Base-by-base conservation (phyloP, 2,797 vertebrate genomes). In the Tapera naevia region DNA sequence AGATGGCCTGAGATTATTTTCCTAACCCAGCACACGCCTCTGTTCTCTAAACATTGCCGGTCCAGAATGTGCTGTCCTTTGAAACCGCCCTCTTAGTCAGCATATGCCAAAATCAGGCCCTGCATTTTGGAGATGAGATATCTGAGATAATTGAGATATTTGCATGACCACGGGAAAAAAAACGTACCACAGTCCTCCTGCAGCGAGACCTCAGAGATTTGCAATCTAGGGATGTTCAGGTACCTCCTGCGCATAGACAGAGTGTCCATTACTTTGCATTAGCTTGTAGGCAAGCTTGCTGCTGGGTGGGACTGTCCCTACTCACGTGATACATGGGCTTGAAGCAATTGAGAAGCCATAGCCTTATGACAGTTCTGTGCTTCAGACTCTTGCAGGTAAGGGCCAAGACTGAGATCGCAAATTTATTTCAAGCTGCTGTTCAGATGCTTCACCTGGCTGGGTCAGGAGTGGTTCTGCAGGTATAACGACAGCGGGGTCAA, bases 401-500 rank as follows among this genome's bases (percentile, higher is more conserved):
- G 41, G 51, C 50, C 0, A 0, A 64, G 60, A 41, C 65, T 75
- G 73, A 82, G 75, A 72, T 82, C 33, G 87, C 89, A 46, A 33
- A 2, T 80, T 92, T 25, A 56, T 82, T 84, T 91, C 76, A 66
- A 56, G 85, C n/a, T 94, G 73, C 66, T 74, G 39, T 72, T 83
- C 81, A 35, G 37, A 17, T 58, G n/a, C 54, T 91, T 95, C 54
- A 45, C 48, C 39, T 2, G 0, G 11, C 28, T 2, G 5, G 73
- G 70, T 72, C 89, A 87, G 86, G 58, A 91, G 91, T 57, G 70
- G 93, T 88, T 95, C 80, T 79, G 43, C 91, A 91, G 70, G 91
- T 89, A 32, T 45, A 80, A 41, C 24, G 11, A 85, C 4, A 2
- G 22, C 5, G 12, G 16, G 88, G 65, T 46, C 18, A 3, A 62